These are phyloP conservation scores for Takifugu ocellatus DNA, from an alignment of 2,797 vertebrate genomes.

Conservation along the genomic window DNA sequence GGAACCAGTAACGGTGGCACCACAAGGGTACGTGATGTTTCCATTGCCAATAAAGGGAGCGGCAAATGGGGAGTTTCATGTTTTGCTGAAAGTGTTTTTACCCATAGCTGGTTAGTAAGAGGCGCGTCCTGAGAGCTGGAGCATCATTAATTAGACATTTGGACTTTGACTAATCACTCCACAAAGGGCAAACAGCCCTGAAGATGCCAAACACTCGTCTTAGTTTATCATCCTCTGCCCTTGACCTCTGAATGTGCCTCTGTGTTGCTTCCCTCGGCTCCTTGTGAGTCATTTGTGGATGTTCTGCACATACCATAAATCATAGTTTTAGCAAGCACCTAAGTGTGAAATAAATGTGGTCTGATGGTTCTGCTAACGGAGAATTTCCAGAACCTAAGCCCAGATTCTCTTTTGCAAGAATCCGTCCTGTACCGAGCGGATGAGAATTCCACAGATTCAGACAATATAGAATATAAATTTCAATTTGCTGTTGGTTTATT, in stretches of 20 bases:
- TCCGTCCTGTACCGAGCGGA: constrained; percentile 39
- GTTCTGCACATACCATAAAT: constrained; percentile 35
- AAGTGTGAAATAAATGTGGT: constrained; percentile 42
- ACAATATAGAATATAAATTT: constrained; percentile 70
- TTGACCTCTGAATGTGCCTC: constrained; percentile 56
- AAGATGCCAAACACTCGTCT: constrained; percentile 71
- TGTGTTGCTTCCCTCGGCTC: constrained; percentile 44
- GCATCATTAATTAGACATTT: constrained; percentile 76
- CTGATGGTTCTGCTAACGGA: constrained; percentile 38
- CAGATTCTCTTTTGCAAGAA: no score
- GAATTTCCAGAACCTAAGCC: constrained; percentile 24
- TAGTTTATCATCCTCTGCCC: constrained; percentile 59
- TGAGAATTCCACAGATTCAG: constrained; percentile 67
- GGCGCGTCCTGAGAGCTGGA: constrained; percentile 60
- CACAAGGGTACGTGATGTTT: constrained; percentile 30
- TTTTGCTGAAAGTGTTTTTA: constrained; percentile 56
- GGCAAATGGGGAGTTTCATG: constrained; percentile 29
- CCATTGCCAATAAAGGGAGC: constrained; percentile 32
- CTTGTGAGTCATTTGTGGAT: constrained; percentile 57
- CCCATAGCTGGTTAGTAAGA: constrained; percentile 48
- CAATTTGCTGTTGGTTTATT: constrained; percentile 75
- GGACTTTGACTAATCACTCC: constrained; percentile 74
- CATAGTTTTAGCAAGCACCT: constrained; percentile 5
- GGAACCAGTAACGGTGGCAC: constrained; percentile 21
- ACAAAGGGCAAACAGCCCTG: constrained; percentile 73